Evolutionary conservation across 2,888 invertebrate species (phyloP), one percentile per base, ranked within the genome.

Genomic region (Cacoxenus indagator): DNA sequence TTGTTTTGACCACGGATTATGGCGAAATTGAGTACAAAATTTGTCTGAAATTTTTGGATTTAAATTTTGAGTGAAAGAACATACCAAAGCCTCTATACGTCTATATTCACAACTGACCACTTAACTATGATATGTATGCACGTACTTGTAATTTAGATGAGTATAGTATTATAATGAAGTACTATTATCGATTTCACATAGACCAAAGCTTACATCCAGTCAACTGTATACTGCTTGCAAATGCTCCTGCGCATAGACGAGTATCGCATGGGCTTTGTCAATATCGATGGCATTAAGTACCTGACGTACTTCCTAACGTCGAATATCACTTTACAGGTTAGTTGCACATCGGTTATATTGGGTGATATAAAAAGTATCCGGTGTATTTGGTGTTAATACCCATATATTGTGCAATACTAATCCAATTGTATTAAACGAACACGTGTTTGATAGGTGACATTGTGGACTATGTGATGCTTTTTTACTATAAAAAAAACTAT

Each of bases 171-270:
- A 37, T 37, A 37, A 11, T 37, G 6, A 37, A 11, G 11, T 11
- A 37, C 37, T 37, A 22, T 24, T 54, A 14, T 1, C 24, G 6
- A 64, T 45, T 67, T 61, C 19, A 4, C 17, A n/a, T 29, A 98
- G 98, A 94, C 94, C 88, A 98, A 98, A 87, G 98, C 98, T 85
- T 99, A 98, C 90, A 95, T 98, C 88, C 98, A 98, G 89, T 97
- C 98, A 3, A 97, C 97, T 74, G 98, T 95, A 19, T 93, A 99
- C 81, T 99, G 98, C 89, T 92, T 99, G 72, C 99, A 99, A 91
- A 97, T 99, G 97, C 96, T 98, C 96, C 91, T 99, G 70, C 93
- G 98, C 66, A 92, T 96, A 73, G 98, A 98, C 86, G 95, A 95
- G 85, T 99, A 99, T 89, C 94, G 98, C 78, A 93, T 95, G 85